phyloP scores from a whole-genome alignment of 37 sponge, comb jelly and placozoan species.

The Diacarnus erythraeanus region DNA sequence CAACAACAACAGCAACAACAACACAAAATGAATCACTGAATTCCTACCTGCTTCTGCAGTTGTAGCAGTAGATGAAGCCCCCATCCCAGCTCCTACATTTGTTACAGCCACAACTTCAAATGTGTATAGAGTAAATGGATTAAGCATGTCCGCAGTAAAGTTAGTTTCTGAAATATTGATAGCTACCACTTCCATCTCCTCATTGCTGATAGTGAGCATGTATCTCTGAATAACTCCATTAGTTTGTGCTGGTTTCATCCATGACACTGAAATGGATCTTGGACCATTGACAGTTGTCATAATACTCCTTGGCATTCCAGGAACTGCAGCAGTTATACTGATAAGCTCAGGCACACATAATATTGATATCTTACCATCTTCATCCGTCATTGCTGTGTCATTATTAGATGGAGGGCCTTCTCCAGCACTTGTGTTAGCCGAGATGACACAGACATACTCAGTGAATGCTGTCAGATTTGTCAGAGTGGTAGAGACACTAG shows the following conservation, averaged over 20 bases:
- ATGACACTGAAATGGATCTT: background rate
- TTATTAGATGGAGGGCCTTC: too few species aligned
- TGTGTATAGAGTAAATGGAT: slow-evolving; percentile 30
- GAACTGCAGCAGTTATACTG: background rate
- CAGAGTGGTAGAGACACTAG: too few species aligned
- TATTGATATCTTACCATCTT: too few species aligned
- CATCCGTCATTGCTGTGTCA: too few species aligned
- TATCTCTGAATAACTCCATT: slow-evolving; percentile 36
- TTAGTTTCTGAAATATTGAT: slow-evolving; percentile 10
- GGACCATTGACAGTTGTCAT: background rate
- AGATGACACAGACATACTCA: too few species aligned
- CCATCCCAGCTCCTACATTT: background rate
- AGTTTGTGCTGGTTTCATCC: slow-evolving; percentile 10
- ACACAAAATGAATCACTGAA: background rate
- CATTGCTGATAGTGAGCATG: slow-evolving; percentile 7
- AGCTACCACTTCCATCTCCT: too few species aligned
- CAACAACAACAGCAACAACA: slow-evolving; percentile 10
- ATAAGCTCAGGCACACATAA: background rate
- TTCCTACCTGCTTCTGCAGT: slow-evolving; percentile 17
- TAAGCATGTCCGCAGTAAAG: background rate
- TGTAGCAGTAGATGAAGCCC: background rate
- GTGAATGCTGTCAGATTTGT: too few species aligned
- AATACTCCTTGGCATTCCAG: background rate
- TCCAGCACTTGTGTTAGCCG: too few species aligned
- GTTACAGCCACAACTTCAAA: slow-evolving; percentile 42